Conservation (phyloP, 2,113 vertebrate genomes). For the Albula glossodonta region DNA sequence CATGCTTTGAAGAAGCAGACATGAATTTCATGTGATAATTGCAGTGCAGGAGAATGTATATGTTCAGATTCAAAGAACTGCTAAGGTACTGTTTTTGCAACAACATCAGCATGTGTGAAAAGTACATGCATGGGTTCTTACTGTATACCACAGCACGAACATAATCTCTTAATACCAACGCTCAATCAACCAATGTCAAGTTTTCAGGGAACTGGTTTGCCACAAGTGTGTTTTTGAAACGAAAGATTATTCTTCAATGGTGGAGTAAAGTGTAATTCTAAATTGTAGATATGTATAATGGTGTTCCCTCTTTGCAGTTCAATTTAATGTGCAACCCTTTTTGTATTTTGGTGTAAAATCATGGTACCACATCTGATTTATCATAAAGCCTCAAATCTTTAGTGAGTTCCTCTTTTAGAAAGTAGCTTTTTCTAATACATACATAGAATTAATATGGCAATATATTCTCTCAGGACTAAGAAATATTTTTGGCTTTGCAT, state of each 20-base stretch:
- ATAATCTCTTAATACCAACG: neutral
- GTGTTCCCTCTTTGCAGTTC: neutral
- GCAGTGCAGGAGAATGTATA: neutral
- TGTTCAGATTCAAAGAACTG: neutral
- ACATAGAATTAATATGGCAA: neutral
- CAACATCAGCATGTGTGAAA: neutral
- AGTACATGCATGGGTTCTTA: neutral
- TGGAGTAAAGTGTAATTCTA: no score
- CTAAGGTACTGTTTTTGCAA: conserved; percentile 13
- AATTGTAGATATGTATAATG: no score
- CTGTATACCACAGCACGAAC: neutral
- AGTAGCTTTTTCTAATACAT: neutral
- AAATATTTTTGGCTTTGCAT: neutral
- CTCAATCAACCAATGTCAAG: neutral
- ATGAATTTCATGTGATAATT: conserved; percentile 24
- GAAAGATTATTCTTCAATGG: no score
- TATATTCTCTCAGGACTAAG: neutral
- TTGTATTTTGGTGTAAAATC: neutral
- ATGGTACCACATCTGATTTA: neutral
- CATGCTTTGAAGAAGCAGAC: neutral
- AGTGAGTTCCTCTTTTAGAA: neutral
- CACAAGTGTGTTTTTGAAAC: no score
- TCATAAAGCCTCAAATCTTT: neutral
- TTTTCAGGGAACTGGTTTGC: neutral
- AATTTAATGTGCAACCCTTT: neutral